phyloP scores from a whole-genome alignment of 2,113 vertebrate species.

The Plectropomus leopardus region DNA sequence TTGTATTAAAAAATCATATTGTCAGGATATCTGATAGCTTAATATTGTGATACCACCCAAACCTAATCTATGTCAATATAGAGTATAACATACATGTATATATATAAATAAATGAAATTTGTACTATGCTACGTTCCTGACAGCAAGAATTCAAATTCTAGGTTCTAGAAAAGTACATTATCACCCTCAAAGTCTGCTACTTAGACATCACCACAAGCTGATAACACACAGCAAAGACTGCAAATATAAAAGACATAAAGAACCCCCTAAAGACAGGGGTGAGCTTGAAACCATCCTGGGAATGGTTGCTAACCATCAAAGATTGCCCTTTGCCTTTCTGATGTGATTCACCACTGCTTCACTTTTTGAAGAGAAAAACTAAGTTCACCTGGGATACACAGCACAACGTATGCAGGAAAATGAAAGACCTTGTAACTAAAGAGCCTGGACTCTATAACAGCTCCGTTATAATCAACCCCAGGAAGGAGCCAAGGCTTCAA shows the following conservation, averaged over 20 bases:
- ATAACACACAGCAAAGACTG: background rate
- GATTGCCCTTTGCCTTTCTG: background rate
- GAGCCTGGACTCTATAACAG: slow-evolving; percentile 2
- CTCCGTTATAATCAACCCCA: slow-evolving; percentile 30
- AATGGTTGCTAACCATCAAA: background rate
- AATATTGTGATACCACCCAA: too few relatives aligned
- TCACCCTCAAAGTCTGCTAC: background rate
- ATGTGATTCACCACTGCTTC: background rate
- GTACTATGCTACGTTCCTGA: background rate
- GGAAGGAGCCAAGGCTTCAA: slow-evolving; percentile 10
- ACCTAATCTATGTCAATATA: background rate
- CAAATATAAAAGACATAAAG: background rate
- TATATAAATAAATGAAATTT: background rate
- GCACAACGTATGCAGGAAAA: slow-evolving; percentile 9
- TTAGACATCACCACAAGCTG: background rate
- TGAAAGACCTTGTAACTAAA: slow-evolving; percentile 9
- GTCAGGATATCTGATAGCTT: too few relatives aligned
- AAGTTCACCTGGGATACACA: slow-evolving; percentile 6
- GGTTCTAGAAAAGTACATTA: background rate
- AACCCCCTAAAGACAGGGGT: background rate
- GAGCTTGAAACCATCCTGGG: background rate
- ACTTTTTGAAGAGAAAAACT: slow-evolving; percentile 12
- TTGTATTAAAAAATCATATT: too few relatives aligned
- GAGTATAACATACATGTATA: background rate
- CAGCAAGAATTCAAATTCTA: background rate